These are phyloP conservation scores for Tiphia femorata DNA, from an alignment of 2,888 invertebrate species.

Conservation along the genomic window DNA sequence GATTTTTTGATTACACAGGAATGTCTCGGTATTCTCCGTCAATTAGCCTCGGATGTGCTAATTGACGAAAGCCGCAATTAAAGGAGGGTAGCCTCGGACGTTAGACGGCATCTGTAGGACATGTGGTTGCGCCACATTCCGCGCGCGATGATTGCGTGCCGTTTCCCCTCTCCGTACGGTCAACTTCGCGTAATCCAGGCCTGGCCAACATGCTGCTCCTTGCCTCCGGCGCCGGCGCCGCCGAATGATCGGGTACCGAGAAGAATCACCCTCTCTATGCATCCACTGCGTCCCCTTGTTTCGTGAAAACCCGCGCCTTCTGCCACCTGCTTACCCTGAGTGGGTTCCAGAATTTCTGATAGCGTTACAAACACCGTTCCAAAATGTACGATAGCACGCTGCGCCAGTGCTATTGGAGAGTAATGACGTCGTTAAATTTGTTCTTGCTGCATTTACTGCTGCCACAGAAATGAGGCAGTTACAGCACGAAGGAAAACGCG, in stretches of 20 bases:
- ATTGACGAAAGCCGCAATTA: conserved; percentile 41
- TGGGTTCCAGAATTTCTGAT: no score
- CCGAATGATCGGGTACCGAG: not conserved
- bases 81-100: conserved; percentile 13
- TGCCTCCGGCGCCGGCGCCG: no score
- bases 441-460: no score
- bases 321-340: no score
- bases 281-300: not conserved
- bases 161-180: conserved; percentile 18
- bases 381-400: no score
- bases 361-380: no score
- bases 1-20: not conserved
- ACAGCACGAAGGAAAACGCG: no score
- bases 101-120: conserved; percentile 24
- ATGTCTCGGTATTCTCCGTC: conserved; percentile 1
- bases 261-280: not conserved
- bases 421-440: no score
- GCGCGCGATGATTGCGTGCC: no score
- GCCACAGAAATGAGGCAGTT: no score
- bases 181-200: conserved; percentile 17
- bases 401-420: no score
- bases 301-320: no score
- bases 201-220: not conserved
- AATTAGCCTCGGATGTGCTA: conserved; percentile 25
- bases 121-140: conserved; percentile 31